phyloP scores from a whole-genome alignment of 2,888 invertebrate genomes.

The Apomyelois bistriatella region DNA sequence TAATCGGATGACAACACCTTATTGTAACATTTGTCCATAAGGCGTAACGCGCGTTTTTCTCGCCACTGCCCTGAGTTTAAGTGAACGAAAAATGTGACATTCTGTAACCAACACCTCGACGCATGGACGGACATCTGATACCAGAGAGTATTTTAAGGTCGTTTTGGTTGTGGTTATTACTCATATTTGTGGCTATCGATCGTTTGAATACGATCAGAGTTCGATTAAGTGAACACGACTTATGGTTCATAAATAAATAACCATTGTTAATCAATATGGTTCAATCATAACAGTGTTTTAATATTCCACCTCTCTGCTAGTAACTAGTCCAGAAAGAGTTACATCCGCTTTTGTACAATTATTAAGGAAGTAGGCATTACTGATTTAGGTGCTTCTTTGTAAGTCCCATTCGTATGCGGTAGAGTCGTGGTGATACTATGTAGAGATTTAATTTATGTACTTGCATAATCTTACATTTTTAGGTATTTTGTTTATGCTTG shows the following conservation, averaged over 20 bases:
- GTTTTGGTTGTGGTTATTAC: constrained; percentile 9
- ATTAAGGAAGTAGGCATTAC: no score
- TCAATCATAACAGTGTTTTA: no score
- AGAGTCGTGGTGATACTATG: no score
- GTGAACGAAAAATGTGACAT: constrained; percentile 58
- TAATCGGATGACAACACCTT: constrained; percentile 17
- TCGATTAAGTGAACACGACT: constrained; percentile 4
- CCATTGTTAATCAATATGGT: no score
- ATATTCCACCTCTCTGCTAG: no score
- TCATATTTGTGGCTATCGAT: constrained; percentile 7
- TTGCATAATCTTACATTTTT: no score
- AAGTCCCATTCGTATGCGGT: no score
- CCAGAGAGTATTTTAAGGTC: constrained; percentile 4
- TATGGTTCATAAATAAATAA: neutral
- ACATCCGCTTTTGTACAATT: no score
- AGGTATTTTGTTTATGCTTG: no score
- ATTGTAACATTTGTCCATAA: constrained; percentile 39
- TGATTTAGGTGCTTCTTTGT: no score
- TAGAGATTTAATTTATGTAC: no score
- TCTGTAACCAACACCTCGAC: constrained; percentile 47
- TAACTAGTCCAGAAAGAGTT: no score
- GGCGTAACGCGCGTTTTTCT: constrained; percentile 53
- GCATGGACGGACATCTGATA: constrained; percentile 24
- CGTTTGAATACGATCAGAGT: constrained; percentile 5
- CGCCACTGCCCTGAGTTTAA: constrained; percentile 50